Base-by-base conservation (phyloP, 2,797 vertebrate species). In the Enteromius anoplus region DNA sequence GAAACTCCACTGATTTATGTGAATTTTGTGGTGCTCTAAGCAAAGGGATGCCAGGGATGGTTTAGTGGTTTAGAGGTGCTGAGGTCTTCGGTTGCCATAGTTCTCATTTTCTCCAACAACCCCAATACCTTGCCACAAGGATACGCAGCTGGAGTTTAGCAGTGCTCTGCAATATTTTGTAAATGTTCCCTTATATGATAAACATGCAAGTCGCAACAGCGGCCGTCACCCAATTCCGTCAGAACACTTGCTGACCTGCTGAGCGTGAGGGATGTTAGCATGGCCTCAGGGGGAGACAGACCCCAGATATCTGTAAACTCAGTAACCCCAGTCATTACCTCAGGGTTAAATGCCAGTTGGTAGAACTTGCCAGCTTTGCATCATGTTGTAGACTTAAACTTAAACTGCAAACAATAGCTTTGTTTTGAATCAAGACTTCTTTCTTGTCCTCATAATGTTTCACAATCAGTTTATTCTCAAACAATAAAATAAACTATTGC, bases 261-360 rank as follows among this genome's bases (percentile, higher is more conserved):
- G 68, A 71, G 75, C 17, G 7, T 34, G 79, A 60, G 26, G 14
- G 66, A 80, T 62, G 53, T 72, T 29, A 72, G 68, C 26, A 47
- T 21, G 65, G 32, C 34, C 78, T 51, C 49, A 40, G n/a, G 78
- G 55, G 62, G 42, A 65, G 23, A 65, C 26, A 4, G 78, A 80
- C 49, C 65, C 10, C 34, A 58, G 34, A 80, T 55, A 55, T 42
- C 49, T 26, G 9, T 55, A 80, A 55, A 37, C 34, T 58, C 77
- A 53, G 45, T 47, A 47, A 47, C 45, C 45, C 45, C 45, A 47
- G 23, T n/a, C 51, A 71, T 80, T 81, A 64, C 55, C 14, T n/a
- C 21, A 26, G 19, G 23, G 69, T 62, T 73, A 81, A 81, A 81
- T 81, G 26, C 14, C 69, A 72, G 55, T 49, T 72, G 55, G 37